Evolutionary conservation across 2,797 vertebrate species (phyloP).

Genomic region (Phoebastria nigripes): DNA sequence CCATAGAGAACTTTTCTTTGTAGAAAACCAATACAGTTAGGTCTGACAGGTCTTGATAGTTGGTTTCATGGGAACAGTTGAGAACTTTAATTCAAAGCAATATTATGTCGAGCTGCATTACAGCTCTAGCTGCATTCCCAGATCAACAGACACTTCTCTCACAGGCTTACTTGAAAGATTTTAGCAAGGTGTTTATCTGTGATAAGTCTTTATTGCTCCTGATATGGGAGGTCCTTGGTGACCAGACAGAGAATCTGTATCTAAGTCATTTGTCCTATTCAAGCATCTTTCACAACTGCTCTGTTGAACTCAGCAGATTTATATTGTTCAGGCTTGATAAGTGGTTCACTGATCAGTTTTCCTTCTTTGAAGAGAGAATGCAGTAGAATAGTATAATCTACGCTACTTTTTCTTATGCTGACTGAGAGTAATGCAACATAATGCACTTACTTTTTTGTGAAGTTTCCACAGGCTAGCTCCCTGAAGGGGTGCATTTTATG

Average conservation of each 20-base stretch:
- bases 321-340: slow-evolving; percentile 18
- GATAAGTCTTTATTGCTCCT: slow-evolving; percentile 38
- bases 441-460: not conserved
- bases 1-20: not conserved
- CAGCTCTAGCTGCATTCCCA: not conserved
- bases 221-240: slow-evolving; percentile 18
- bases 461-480: not conserved
- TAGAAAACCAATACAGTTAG: not conserved
- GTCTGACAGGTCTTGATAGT: not conserved
- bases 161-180: slow-evolving; percentile 7
- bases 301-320: slow-evolving; percentile 14
- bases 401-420: not conserved
- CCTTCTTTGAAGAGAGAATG: not conserved
- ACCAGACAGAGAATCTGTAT: slow-evolving; percentile 14
- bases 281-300: not conserved
- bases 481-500: not conserved
- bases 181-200: slow-evolving; percentile 41
- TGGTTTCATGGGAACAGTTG: not conserved
- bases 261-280: not conserved
- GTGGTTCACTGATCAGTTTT: slow-evolving; percentile 28
- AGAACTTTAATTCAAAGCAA: slow-evolving; percentile 9
- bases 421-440: not conserved
- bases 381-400: not conserved
- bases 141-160: not conserved
- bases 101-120: not conserved